Conservation (phyloP, 2,113 vertebrate genomes). For the Ariopsis seemanni region DNA sequence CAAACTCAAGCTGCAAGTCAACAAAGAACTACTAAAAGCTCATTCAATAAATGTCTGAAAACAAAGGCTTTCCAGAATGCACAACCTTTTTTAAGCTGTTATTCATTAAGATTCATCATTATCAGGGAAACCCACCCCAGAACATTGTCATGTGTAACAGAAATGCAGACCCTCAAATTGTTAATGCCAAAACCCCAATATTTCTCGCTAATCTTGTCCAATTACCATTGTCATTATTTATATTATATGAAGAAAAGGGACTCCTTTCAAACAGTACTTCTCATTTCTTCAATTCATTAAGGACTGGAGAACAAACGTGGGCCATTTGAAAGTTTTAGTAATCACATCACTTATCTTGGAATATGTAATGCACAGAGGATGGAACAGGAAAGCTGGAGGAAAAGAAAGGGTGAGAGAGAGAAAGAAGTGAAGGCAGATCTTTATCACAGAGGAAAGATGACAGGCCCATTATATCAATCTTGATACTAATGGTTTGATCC, state of each 20-base stretch:
- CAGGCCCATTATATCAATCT: conserved; percentile 74
- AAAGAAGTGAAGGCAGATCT: conserved; percentile 57
- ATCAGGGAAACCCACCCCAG: not conserved
- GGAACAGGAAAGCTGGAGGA: too few species aligned
- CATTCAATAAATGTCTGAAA: too few species aligned
- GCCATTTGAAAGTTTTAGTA: conserved; percentile 57
- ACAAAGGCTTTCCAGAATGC: too few species aligned
- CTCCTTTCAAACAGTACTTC: not conserved
- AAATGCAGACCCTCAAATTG: not conserved
- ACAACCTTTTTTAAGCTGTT: not conserved
- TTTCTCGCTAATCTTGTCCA: not conserved
- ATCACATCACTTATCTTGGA: conserved; percentile 58
- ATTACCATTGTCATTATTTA: not conserved
- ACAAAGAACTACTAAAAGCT: not conserved
- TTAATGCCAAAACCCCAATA: not conserved
- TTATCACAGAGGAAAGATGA: conserved; percentile 73
- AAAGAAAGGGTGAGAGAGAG: conserved; percentile 45
- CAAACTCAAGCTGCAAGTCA: not conserved
- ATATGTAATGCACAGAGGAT: conserved; percentile 64
- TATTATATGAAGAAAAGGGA: not conserved
- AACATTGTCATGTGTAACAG: not conserved
- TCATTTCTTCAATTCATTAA: not conserved
- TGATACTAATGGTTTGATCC: conserved; percentile 62
- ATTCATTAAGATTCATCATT: not conserved
- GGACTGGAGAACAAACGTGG: not conserved